phyloP scores from a whole-genome alignment of 2,797 vertebrate genomes.

The Sebastes reedi region DNA sequence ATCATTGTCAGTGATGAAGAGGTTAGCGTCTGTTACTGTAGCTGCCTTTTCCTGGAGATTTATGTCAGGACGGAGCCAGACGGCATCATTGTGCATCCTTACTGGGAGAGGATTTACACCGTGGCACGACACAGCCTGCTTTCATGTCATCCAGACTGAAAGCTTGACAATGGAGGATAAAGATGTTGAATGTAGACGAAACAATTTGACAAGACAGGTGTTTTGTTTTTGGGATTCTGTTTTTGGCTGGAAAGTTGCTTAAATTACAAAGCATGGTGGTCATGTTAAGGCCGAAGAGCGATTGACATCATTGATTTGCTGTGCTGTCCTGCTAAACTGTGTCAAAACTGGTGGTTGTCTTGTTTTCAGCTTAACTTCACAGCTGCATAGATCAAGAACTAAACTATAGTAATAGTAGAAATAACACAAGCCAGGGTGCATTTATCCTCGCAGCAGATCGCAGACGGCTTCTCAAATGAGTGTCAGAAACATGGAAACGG shows the following conservation, averaged over 20 bases:
- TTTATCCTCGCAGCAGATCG: background rate
- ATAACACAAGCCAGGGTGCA: background rate
- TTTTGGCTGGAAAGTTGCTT: background rate
- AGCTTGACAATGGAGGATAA: background rate
- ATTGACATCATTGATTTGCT: background rate
- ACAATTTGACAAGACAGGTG: background rate
- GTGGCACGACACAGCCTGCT: background rate
- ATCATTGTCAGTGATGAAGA: slow-evolving; percentile 59
- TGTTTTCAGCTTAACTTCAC: background rate
- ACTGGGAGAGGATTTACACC: slow-evolving; percentile 11
- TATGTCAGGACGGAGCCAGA: background rate
- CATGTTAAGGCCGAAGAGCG: background rate
- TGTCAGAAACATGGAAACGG: background rate
- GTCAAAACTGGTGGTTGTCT: background rate
- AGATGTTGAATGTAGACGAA: background rate
- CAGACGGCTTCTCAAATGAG: background rate
- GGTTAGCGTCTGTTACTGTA: slow-evolving; percentile 20
- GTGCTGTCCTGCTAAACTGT: background rate
- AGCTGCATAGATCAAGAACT: background rate
- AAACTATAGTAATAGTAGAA: background rate
- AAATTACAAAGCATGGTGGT: background rate
- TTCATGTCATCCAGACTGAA: background rate
- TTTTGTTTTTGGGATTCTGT: background rate
- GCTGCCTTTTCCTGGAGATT: slow-evolving; percentile 25
- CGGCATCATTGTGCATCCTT: background rate